Conservation (phyloP, 2,888 invertebrate genomes). For the Synergus laeviventris region DNA sequence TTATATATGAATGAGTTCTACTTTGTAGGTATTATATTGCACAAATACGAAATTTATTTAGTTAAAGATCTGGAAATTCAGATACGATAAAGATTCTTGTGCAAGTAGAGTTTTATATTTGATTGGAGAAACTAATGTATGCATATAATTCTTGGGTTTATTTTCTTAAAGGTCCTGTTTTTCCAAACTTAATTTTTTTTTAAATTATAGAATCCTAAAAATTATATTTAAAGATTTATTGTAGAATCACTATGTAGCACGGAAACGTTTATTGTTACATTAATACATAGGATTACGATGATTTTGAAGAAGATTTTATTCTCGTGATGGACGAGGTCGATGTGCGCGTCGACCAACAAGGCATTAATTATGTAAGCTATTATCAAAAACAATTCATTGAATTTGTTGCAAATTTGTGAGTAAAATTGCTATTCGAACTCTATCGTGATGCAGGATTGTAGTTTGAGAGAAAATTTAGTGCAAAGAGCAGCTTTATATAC, state of each 20-base stretch:
- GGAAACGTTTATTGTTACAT: constrained; percentile 44
- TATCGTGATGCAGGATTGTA: neutral
- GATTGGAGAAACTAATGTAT: constrained; percentile 22
- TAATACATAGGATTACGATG: constrained; percentile 70
- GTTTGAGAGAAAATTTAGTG: neutral
- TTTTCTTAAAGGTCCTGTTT: constrained; percentile 26
- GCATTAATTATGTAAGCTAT: constrained; percentile 71
- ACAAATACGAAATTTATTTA: constrained; percentile 40
- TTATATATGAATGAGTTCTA: constrained; percentile 26
- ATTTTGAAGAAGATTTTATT: constrained; percentile 70
- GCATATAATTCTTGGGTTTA: constrained; percentile 21
- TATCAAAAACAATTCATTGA: neutral
- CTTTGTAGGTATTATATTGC: constrained; percentile 33
- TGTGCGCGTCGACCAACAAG: constrained; percentile 68
- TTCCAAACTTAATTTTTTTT: neutral
- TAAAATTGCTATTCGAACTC: neutral
- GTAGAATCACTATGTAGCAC: constrained; percentile 8
- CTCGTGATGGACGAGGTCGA: constrained; percentile 71
- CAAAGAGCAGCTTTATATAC: neutral
- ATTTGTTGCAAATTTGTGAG: constrained; percentile 13
- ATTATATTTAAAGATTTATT: neutral
- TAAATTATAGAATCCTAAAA: neutral
- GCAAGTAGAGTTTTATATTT: constrained; percentile 31
- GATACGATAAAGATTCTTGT: constrained; percentile 39
- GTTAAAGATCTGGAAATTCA: constrained; percentile 32